Conservation (phyloP, 2,888 invertebrate genomes). For the Microplitis manilae region DNA sequence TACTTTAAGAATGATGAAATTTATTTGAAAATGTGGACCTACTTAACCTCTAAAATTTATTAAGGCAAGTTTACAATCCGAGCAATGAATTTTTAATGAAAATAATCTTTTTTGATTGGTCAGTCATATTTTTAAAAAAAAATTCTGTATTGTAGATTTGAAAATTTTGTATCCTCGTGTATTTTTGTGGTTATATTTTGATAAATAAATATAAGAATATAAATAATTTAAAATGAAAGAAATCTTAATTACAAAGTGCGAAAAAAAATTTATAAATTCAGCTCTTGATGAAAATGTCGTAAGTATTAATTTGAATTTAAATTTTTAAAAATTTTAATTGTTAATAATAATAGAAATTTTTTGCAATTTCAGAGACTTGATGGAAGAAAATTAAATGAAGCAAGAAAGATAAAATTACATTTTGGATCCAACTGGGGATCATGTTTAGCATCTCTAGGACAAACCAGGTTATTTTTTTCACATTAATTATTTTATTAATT, state of each 20-base stretch:
- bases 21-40: too few relatives aligned
- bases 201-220: neutral
- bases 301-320: constrained; percentile 58
- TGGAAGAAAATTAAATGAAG: constrained; percentile 83
- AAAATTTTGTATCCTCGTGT: neutral
- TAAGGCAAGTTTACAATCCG: too few relatives aligned
- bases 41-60: too few relatives aligned
- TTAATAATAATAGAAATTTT: constrained; percentile 10
- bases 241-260: constrained; percentile 78
- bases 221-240: constrained; percentile 76
- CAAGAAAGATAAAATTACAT: constrained; percentile 79
- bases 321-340: constrained; percentile 21
- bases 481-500: constrained; percentile 23
- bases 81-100: too few relatives aligned
- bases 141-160: too few relatives aligned
- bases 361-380: constrained; percentile 80
- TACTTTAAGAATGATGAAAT: too few relatives aligned
- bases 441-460: constrained; percentile 84
- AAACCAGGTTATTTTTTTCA: constrained; percentile 75
- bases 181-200: neutral
- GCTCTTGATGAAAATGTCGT: constrained; percentile 79
- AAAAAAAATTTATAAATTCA: constrained; percentile 80
- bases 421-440: constrained; percentile 90
- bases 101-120: too few relatives aligned
- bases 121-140: too few relatives aligned